Evolutionary conservation across 2,888 invertebrate genomes (phyloP).

Genomic region (Candidula unifasciata): DNA sequence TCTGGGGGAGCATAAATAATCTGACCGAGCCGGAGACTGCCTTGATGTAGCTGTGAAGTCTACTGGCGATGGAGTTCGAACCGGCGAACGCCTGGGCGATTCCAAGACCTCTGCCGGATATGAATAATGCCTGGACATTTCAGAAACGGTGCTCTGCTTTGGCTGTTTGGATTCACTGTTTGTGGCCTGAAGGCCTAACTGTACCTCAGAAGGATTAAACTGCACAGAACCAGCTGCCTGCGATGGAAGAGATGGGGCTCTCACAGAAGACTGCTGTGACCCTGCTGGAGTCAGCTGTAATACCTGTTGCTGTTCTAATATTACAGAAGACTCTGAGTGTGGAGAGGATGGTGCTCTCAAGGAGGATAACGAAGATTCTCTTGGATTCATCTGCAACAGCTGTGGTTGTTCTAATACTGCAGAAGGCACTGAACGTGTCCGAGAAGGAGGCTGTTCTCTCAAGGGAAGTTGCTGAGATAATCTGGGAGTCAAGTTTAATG

Average conservation of each 20-base stretch:
- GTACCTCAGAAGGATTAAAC: background rate
- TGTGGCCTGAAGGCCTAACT: background rate
- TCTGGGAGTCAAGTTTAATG: background rate
- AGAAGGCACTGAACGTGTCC: background rate
- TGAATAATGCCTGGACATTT: background rate
- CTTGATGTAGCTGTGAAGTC: background rate
- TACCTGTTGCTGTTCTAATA: background rate
- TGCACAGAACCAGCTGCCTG: background rate
- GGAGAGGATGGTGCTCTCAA: background rate
- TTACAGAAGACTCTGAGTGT: background rate
- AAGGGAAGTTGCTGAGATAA: background rate
- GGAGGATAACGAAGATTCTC: too few relatives aligned
- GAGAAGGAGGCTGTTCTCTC: background rate
- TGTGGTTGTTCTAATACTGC: background rate
- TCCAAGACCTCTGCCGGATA: too few relatives aligned
- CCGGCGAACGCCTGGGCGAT: background rate
- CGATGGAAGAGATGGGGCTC: background rate
- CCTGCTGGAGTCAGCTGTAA: background rate
- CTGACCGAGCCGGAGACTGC: background rate
- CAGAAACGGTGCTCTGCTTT: conserved; percentile 1
- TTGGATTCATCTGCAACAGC: too few relatives aligned
- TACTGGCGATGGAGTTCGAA: background rate
- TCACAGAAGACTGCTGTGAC: background rate
- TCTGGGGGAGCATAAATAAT: background rate
- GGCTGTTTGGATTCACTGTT: background rate